Conservation (phyloP, 1,140 invertebrate genomes). For the Musca domestica region DNA sequence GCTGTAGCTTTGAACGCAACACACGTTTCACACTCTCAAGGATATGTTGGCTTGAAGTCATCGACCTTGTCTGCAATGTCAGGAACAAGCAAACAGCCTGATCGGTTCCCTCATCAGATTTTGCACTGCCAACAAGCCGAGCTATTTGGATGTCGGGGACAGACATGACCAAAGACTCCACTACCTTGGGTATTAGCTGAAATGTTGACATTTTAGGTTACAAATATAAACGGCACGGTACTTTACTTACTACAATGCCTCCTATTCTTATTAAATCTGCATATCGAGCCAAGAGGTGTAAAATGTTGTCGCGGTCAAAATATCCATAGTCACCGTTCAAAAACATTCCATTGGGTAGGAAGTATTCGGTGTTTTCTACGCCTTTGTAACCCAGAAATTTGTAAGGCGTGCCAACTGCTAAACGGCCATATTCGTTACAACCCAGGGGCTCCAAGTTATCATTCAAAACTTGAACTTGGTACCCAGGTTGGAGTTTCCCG, state of each 20-base stretch:
- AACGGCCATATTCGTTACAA: neutral
- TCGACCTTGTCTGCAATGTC: neutral
- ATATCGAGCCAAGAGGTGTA: neutral
- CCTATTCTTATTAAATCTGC: slow-evolving; percentile 3
- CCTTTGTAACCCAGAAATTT: slow-evolving; percentile 1
- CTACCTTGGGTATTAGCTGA: slow-evolving; percentile 9
- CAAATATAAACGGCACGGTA: too few species aligned
- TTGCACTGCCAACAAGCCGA: neutral
- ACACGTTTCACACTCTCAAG: too few species aligned
- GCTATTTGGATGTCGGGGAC: neutral
- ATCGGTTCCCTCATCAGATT: neutral
- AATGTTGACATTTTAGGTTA: neutral
- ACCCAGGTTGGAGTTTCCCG: neutral
- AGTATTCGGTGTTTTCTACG: neutral
- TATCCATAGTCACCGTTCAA: slow-evolving; percentile 21
- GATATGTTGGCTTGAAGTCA: too few species aligned
- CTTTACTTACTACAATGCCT: neutral
- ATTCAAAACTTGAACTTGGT: slow-evolving; percentile 4
- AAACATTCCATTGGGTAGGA: slow-evolving; percentile 3
- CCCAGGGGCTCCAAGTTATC: neutral
- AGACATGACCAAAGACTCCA: neutral
- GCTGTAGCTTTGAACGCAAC: too few species aligned
- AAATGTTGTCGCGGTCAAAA: neutral
- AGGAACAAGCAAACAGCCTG: slow-evolving; percentile 16
- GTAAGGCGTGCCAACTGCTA: neutral